phyloP scores from a whole-genome alignment of 2,888 invertebrate species.

The Cabera pusaria region DNA sequence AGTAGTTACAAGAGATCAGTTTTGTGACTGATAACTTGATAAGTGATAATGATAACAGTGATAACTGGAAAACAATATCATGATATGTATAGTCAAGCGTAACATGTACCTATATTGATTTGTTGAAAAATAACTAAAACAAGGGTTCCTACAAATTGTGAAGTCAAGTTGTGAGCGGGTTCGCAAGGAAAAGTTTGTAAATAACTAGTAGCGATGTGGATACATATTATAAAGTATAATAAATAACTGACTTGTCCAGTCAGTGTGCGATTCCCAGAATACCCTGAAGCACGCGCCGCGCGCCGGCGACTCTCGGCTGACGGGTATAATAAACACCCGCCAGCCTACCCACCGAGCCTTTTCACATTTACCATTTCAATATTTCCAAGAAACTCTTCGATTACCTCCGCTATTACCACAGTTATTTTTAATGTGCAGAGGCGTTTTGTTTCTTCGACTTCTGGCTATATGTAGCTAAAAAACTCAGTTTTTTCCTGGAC shows the following conservation, averaged over 20 bases:
- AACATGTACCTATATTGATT: no score
- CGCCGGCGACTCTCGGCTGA: conserved; percentile 33
- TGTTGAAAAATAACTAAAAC: no score
- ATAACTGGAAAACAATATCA: no score
- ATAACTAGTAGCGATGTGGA: no score
- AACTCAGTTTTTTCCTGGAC: conserved; percentile 38
- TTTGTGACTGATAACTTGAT: conserved; percentile 10
- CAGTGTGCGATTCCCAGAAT: conserved; percentile 66
- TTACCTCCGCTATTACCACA: conserved; percentile 45
- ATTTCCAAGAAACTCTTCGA: conserved; percentile 63
- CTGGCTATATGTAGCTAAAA: conserved; percentile 39
- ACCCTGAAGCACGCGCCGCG: conserved; percentile 66
- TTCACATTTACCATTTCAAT: conserved; percentile 68
- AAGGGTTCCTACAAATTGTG: no score
- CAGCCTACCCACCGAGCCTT: conserved; percentile 45
- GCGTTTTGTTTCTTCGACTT: conserved; percentile 37
- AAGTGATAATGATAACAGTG: no score
- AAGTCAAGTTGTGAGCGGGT: neutral
- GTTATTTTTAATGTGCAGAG: conserved; percentile 44
- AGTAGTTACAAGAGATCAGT: conserved; percentile 5
- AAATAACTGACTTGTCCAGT: conserved; percentile 52
- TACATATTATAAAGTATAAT: no score
- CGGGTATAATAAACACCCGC: conserved; percentile 35
- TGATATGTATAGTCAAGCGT: no score
- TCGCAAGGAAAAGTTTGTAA: neutral